These are phyloP conservation scores for Caenorhabditis imperialis DNA, from an alignment of 2,888 invertebrate species.

Conservation along the genomic window DNA sequence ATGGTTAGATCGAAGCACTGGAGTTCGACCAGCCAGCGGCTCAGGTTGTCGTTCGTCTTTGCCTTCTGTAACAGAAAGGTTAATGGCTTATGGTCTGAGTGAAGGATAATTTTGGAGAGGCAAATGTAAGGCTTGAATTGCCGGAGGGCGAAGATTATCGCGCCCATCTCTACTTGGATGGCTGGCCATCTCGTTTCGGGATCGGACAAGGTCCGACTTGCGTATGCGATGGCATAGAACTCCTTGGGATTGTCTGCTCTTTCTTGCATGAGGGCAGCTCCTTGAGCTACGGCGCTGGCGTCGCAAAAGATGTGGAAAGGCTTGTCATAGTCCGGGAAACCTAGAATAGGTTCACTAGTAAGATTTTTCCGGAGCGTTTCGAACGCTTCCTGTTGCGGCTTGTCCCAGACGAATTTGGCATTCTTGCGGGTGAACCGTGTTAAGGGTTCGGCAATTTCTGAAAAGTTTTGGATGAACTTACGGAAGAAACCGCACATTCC, in stretches of 20 bases:
- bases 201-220: conserved; percentile 58
- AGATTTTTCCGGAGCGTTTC: conserved; percentile 2
- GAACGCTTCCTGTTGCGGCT: conserved; percentile 9
- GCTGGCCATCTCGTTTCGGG: conserved; percentile 62
- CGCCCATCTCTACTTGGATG: conserved; percentile 64
- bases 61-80: conserved; percentile 55
- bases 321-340: conserved; percentile 17
- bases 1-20: conserved; percentile 78
- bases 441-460: conserved; percentile 18
- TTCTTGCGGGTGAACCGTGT: conserved; percentile 7
- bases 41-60: conserved; percentile 79
- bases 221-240: conserved; percentile 62
- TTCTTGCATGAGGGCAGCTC: conserved; percentile 65
- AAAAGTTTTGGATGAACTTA: conserved; percentile 28
- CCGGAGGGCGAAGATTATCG: conserved; percentile 55
- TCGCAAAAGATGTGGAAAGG: conserved; percentile 62
- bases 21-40: conserved; percentile 79
- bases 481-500: conserved; percentile 56
- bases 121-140: conserved; percentile 41
- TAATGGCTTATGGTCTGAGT: conserved; percentile 48
- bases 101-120: conserved; percentile 10
- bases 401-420: conserved; percentile 8
- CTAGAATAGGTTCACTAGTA: conserved; percentile 10
- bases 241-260: conserved; percentile 19
- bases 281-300: conserved; percentile 63